phyloP scores from a whole-genome alignment of 2,113 vertebrate species.

The Odobenus rosmarus region DNA sequence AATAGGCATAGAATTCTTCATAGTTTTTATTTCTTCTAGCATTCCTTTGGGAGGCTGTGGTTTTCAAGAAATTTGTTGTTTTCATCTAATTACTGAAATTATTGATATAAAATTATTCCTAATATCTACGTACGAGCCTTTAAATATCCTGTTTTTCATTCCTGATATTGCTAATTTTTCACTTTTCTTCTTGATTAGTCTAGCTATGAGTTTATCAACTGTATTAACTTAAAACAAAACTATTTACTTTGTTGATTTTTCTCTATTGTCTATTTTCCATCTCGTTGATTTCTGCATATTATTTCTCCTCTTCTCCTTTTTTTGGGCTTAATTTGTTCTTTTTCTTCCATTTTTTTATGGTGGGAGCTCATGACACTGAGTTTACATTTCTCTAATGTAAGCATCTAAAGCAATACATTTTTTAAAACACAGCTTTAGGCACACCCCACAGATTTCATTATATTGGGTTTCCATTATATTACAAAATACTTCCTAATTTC shows the following conservation, averaged over 20 bases:
- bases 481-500: background rate
- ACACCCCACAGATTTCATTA: background rate
- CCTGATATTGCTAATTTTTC: background rate
- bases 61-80: slow-evolving; percentile 43
- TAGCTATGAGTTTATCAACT: background rate
- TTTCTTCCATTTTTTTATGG: slow-evolving; percentile 17
- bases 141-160: background rate
- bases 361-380: background rate
- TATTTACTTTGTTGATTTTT: slow-evolving; percentile 11
- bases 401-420: background rate
- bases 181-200: background rate
- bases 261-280: slow-evolving; percentile 2
- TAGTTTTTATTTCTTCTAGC: background rate
- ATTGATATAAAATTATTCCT: background rate
- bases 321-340: slow-evolving; percentile 9
- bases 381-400: slow-evolving; percentile 10
- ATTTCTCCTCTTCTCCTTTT: background rate
- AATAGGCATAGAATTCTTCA: background rate
- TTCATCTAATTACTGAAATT: slow-evolving; percentile 28
- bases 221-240: background rate
- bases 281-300: background rate
- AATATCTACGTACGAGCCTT: background rate
- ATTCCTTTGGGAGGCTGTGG: background rate
- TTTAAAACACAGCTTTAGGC: background rate
- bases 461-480: background rate